Base-by-base conservation (phyloP, 2,888 invertebrate genomes). In the Falcaria lacertinaria region DNA sequence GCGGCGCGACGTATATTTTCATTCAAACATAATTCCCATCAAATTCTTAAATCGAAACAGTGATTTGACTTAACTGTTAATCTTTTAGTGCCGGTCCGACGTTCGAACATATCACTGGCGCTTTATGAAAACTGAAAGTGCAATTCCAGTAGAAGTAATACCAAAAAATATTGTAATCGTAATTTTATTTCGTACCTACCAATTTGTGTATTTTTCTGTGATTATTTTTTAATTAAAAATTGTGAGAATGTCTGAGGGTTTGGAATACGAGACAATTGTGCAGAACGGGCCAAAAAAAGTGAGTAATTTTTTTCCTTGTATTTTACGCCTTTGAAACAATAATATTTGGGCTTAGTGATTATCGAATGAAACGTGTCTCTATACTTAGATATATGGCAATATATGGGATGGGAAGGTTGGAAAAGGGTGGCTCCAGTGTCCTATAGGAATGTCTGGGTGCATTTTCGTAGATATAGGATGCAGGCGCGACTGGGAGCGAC, bases 241-340 rank as follows among this genome's bases (percentile, higher is more conserved):
- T 28, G 28, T 28, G 28, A 70, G 66, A 64, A 91, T 90, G 90
- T 86, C 90, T 55, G 92, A 92, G 80, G 92, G 91, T 69, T 86
- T 91, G 80, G 92, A 92, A 86, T 92, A 92, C 80, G 92, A 92
- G 68, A 91, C 88, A 76, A 90, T 91, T 61, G 90, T 91, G 62
- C 91, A 92, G 74, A 91, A 91, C 80, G 92, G 92, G 62, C 92
- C 92, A 45, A 90, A 90, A 86, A 92, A 92, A 91, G 92, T 92
- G 76, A 90, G 89, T 84, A 34, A 33, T 54, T 41, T 54, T 64
- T 62, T 63, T 62, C 48, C 33, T 34, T 42, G 44, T 46, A 46
- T 43, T 50, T 52, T 54, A 47, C 41, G 19, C 42, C 34, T 16
- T 39, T 49, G 51, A 43, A 51, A 44, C 44, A 48, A 47, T 48